Evolutionary conservation across 2,113 vertebrate species (phyloP).

Genomic region (Cyanoliseus patagonus): DNA sequence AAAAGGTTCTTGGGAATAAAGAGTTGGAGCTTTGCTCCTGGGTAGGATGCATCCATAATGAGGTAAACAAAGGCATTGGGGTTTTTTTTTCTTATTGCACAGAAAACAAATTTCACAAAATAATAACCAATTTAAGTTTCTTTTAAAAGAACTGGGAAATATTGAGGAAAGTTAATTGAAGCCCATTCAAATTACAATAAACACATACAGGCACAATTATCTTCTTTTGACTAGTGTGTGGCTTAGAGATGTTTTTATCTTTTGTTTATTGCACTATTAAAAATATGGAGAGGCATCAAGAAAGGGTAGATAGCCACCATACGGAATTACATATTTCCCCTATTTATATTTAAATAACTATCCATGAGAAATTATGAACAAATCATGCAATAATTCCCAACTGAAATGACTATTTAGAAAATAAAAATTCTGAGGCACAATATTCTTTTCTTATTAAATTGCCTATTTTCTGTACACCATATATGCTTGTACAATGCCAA

Average conservation of each 20-base stretch:
- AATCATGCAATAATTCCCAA: slow-evolving; percentile 78
- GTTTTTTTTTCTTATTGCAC: slow-evolving; percentile 39
- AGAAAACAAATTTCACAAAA: slow-evolving; percentile 76
- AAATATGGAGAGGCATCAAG: slow-evolving; percentile 72
- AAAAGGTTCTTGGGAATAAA: slow-evolving; percentile 9
- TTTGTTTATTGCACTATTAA: slow-evolving; percentile 79
- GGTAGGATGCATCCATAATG: slow-evolving; percentile 67
- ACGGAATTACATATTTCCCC: slow-evolving; percentile 76
- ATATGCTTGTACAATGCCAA: slow-evolving; percentile 58
- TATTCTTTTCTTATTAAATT: slow-evolving; percentile 83
- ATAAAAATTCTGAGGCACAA: slow-evolving; percentile 71
- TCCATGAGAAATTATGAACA: slow-evolving; percentile 79
- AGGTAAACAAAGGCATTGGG: slow-evolving; percentile 68
- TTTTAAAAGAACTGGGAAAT: slow-evolving; percentile 77
- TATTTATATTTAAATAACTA: slow-evolving; percentile 87
- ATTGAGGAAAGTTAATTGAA: slow-evolving; percentile 82
- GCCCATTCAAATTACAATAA: slow-evolving; percentile 78
- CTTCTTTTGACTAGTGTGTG: slow-evolving; percentile 74
- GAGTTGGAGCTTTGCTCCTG: slow-evolving; percentile 37
- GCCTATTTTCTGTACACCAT: slow-evolving; percentile 73
- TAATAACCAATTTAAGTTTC: slow-evolving; percentile 80
- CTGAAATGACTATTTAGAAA: slow-evolving; percentile 81
- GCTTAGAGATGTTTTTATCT: slow-evolving; percentile 78
- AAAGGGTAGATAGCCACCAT: slow-evolving; percentile 71
- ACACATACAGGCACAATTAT: slow-evolving; percentile 75